These are phyloP conservation scores for Holcopasites calliopsidis DNA, from an alignment of 1,140 invertebrate species.

Conservation along the genomic window DNA sequence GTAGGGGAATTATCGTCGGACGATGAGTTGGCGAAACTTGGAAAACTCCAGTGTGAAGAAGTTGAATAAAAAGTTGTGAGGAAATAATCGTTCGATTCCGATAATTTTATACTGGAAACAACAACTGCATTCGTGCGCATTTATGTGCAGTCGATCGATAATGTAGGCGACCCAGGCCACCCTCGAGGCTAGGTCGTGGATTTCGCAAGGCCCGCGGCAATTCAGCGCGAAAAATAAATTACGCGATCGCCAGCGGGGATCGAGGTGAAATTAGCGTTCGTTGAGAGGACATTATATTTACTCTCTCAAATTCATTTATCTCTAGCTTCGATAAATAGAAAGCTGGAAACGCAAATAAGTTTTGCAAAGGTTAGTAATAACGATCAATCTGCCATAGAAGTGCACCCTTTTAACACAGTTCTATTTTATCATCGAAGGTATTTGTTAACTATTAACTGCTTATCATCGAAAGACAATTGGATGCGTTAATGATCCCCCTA, in stretches of 20 bases:
- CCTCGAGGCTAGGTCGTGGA: conserved; percentile 13
- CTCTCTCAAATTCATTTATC: not conserved
- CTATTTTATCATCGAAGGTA: too few species aligned
- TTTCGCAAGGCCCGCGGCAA: conserved; percentile 41
- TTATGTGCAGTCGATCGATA: conserved; percentile 42
- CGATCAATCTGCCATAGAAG: too few species aligned
- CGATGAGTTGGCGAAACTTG: not conserved
- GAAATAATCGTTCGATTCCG: not conserved
- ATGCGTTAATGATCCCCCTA: too few species aligned
- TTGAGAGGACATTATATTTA: not conserved
- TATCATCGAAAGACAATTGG: too few species aligned
- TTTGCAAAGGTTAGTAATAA: too few species aligned
- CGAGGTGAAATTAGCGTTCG: not conserved
- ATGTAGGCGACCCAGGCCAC: conserved; percentile 21
- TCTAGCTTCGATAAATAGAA: too few species aligned
- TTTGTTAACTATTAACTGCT: too few species aligned
- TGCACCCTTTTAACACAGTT: too few species aligned
- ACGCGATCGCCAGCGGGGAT: not conserved
- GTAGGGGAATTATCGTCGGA: too few species aligned
- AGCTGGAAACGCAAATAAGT: too few species aligned
- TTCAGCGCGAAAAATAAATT: conserved; percentile 31
- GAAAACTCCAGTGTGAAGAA: not conserved
- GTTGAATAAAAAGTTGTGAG: not conserved
- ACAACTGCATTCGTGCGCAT: not conserved
- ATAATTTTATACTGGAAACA: not conserved